A percentile compares a stretch with the other conserved stretches of the same genome.
These are phyloP conservation scores for Fringilla coelebs DNA, from an alignment of 2,797 vertebrate species.

Conservation along the genomic window DNA sequence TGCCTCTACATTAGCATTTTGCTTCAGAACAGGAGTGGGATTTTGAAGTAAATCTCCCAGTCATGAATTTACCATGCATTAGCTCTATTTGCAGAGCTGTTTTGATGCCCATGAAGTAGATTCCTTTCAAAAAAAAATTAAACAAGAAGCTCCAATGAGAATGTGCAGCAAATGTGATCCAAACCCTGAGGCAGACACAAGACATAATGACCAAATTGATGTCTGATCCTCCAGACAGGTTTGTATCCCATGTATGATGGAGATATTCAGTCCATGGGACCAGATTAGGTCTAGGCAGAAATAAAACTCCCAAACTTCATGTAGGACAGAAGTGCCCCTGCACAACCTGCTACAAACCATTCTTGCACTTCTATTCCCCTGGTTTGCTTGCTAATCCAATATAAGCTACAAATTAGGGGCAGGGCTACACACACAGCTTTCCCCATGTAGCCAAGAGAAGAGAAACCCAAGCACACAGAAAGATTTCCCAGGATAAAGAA, in stretches of 20 bases:
- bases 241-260: accelerated
- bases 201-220: background rate
- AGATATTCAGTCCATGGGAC: background rate
- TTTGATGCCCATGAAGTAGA: background rate
- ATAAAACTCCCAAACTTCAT: background rate
- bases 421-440: background rate
- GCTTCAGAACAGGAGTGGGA: constrained; percentile 6
- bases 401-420: background rate
- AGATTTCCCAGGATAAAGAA: background rate
- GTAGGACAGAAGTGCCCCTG: background rate
- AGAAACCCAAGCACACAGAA: background rate
- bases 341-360: background rate
- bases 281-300: background rate
- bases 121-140: background rate
- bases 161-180: background rate
- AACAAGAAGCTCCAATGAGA: background rate
- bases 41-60: constrained; percentile 40
- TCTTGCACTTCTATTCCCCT: background rate
- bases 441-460: background rate
- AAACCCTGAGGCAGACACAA: background rate
- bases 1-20: constrained; percentile 31
- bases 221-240: background rate
- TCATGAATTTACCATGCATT: constrained; percentile 1
- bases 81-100: background rate
- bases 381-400: background rate